Conservation (phyloP, 2,888 invertebrate species). For the Pristionchus japonicus region DNA sequence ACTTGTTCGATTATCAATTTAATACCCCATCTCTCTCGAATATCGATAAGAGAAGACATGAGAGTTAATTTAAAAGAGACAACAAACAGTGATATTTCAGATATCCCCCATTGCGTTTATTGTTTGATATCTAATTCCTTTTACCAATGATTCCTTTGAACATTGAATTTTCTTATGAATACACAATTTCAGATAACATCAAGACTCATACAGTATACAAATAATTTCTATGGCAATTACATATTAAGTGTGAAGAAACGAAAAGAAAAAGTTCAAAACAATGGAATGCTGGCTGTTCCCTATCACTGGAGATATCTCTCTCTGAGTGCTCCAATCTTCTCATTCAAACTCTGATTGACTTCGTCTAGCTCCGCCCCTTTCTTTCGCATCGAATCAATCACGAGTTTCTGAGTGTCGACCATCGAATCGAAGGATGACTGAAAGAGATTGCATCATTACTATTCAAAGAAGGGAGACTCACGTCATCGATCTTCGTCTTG, state of each 20-base stretch:
- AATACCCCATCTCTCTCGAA: no score
- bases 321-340: not conserved
- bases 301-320: conserved; percentile 16
- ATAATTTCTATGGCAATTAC: no score
- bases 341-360: not conserved
- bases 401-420: conserved; percentile 32
- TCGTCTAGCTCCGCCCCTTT: conserved; percentile 47
- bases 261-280: not conserved
- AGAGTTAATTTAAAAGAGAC: no score
- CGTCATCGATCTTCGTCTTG: conserved; percentile 30
- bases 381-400: conserved; percentile 38
- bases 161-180: no score
- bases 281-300: not conserved
- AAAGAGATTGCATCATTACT: not conserved
- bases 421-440: conserved; percentile 9
- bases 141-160: no score
- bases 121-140: not conserved
- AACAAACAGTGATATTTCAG: no score
- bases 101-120: no score
- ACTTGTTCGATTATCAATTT: no score
- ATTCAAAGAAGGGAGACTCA: not conserved
- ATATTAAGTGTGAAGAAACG: no score
- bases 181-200: no score
- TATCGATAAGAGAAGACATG: no score
- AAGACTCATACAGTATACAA: no score